phyloP scores from a whole-genome alignment of 2,113 vertebrate genomes.

The Aldabrachelys gigantea region DNA sequence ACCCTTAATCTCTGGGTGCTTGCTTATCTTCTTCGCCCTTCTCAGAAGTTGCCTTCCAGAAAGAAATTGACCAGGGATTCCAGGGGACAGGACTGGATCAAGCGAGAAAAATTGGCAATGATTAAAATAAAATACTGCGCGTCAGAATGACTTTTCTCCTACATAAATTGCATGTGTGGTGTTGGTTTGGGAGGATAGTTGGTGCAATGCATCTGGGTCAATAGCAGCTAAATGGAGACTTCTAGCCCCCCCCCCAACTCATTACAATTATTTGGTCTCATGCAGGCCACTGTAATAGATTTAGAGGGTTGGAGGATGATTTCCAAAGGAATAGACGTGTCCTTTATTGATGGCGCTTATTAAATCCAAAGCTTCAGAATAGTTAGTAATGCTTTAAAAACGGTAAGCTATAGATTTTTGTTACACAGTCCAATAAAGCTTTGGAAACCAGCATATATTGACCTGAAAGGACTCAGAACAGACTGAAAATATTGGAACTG shows the following conservation, averaged over 20 bases:
- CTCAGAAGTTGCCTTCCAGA: not conserved
- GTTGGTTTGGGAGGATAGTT: not conserved
- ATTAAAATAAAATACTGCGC: not conserved
- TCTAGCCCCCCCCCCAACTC: not conserved
- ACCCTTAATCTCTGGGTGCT: not conserved
- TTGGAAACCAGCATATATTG: slow-evolving; percentile 14
- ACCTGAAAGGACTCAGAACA: not conserved
- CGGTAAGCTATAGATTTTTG: slow-evolving; percentile 22
- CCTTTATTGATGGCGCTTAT: not conserved
- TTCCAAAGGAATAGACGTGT: not conserved
- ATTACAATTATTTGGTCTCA: not conserved
- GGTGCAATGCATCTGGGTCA: not conserved
- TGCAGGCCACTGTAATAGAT: not conserved
- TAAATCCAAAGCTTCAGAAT: not conserved
- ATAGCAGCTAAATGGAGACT: not conserved
- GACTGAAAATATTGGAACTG: not conserved
- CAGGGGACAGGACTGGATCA: not conserved
- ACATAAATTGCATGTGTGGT: not conserved
- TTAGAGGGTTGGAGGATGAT: not conserved
- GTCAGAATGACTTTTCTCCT: not conserved
- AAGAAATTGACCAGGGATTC: not conserved
- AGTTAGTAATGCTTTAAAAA: slow-evolving; percentile 16
- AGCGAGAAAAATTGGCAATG: not conserved
- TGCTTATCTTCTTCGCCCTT: not conserved
- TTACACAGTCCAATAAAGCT: not conserved